A percentile compares a stretch with the other conserved stretches of the same genome.
phyloP scores from a whole-genome alignment of 2,888 invertebrate genomes.

The Hirtodrosophila trivittata region DNA sequence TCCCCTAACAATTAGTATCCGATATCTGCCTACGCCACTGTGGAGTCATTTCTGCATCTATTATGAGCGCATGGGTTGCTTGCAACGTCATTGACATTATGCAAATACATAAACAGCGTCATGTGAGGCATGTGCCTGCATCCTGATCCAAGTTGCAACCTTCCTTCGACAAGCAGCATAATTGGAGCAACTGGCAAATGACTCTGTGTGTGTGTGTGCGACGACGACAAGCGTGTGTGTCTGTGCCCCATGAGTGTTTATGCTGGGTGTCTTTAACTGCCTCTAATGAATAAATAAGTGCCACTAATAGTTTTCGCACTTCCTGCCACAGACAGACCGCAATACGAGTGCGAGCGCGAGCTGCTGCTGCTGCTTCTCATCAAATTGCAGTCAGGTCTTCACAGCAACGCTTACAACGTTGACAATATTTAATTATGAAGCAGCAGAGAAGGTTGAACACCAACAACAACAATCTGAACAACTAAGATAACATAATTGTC shows the following conservation, averaged over 20 bases:
- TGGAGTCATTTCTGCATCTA: slow-evolving; percentile 19
- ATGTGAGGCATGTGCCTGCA: slow-evolving; percentile 37
- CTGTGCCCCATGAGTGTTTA: slow-evolving; percentile 41
- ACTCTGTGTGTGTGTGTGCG: slow-evolving; percentile 9
- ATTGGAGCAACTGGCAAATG: slow-evolving; percentile 58
- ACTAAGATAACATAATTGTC: slow-evolving; percentile 47
- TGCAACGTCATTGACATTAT: slow-evolving; percentile 56
- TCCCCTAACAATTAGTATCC: too few relatives aligned
- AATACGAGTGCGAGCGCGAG: slow-evolving; percentile 42
- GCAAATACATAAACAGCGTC: slow-evolving; percentile 56
- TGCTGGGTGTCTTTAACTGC: slow-evolving; percentile 72
- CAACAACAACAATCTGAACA: slow-evolving; percentile 24
- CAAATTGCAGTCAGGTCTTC: slow-evolving; percentile 19
- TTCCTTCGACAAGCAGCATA: slow-evolving; percentile 45
- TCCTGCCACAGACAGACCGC: slow-evolving; percentile 53
- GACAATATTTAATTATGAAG: slow-evolving; percentile 78
- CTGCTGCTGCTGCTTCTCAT: neutral
- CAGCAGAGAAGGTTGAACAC: slow-evolving; percentile 11
- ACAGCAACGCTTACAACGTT: slow-evolving; percentile 45
- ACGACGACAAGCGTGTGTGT: slow-evolving; percentile 24
- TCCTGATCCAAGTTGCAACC: slow-evolving; percentile 43
- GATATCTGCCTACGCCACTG: neutral
- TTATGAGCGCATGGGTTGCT: slow-evolving; percentile 34
- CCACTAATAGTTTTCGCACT: slow-evolving; percentile 82
- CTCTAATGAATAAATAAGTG: slow-evolving; percentile 83